Evolutionary conservation across 2,113 vertebrate genomes (phyloP).

Genomic region (Fulmarus glacialis): DNA sequence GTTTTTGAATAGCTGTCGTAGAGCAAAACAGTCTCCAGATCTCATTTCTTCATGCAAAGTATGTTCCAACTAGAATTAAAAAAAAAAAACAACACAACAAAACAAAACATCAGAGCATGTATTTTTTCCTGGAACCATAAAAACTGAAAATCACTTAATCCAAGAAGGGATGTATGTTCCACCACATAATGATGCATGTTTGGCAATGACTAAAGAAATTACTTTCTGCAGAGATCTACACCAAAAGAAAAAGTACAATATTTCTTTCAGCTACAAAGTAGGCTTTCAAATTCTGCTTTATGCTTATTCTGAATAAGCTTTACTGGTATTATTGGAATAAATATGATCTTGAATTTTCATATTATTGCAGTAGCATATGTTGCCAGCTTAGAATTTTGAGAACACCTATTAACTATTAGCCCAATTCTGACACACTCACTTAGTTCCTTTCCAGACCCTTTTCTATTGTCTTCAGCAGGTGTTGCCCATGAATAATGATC

Average conservation of each 20-base stretch:
- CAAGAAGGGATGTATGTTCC: accelerated
- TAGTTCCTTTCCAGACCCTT: not conserved
- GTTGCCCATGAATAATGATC: not conserved
- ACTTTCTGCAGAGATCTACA: not conserved
- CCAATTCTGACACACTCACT: not conserved
- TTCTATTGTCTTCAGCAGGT: not conserved
- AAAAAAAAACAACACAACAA: too few relatives aligned
- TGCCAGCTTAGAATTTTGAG: not conserved
- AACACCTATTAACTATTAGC: not conserved
- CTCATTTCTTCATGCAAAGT: constrained; percentile 16
- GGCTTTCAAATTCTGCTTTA: not conserved
- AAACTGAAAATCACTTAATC: not conserved
- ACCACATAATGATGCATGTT: not conserved
- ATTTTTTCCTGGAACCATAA: not conserved
- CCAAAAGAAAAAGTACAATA: not conserved
- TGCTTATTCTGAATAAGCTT: not conserved
- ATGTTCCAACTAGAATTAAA: constrained; percentile 15
- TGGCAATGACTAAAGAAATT: not conserved
- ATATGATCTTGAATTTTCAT: not conserved
- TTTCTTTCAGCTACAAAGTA: not conserved
- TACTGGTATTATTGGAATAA: not conserved
- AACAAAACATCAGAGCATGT: not conserved
- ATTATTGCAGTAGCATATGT: not conserved
- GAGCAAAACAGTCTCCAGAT: constrained; percentile 2
- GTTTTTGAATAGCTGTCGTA: constrained; percentile 44